Conservation (phyloP, 1,140 invertebrate genomes). For the Thalassaphorura encarpata region DNA sequence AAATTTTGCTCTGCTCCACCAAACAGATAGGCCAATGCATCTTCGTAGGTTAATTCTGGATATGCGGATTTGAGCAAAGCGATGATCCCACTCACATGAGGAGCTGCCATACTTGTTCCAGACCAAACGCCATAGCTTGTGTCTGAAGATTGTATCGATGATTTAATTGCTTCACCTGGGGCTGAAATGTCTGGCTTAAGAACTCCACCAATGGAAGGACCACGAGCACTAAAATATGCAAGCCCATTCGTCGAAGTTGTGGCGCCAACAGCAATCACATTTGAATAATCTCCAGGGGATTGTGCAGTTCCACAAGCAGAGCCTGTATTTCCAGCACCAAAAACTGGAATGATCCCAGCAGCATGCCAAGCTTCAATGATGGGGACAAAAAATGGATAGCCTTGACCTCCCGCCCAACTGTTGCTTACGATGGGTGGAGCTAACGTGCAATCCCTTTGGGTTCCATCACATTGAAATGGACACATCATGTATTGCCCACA, state of each 20-base stretch:
- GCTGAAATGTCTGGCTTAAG: slow-evolving; percentile 15
- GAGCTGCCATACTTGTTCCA: slow-evolving; percentile 11
- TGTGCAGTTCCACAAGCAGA: neutral
- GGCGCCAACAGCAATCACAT: slow-evolving; percentile 7
- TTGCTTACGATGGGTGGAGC: slow-evolving; percentile 5
- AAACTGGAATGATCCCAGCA: neutral
- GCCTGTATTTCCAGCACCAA: slow-evolving; percentile 1
- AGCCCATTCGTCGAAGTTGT: neutral
- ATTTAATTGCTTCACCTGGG: slow-evolving; percentile 5
- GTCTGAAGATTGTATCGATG: neutral
- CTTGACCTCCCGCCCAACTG: slow-evolving; percentile 2
- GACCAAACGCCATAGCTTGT: neutral
- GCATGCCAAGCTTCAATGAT: neutral
- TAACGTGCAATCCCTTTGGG: neutral
- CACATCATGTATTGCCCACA: slow-evolving; percentile 14
- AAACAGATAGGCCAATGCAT: neutral
- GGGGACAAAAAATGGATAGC: neutral
- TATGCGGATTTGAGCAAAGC: neutral
- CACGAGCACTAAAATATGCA: neutral
- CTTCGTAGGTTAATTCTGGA: neutral
- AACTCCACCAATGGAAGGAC: neutral
- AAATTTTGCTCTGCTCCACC: neutral
- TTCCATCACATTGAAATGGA: neutral
- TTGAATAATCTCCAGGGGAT: neutral
- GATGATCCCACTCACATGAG: slow-evolving; percentile 6